These are phyloP conservation scores for Ochlodes sylvanus DNA, from an alignment of 2,888 invertebrate species.

Conservation along the genomic window DNA sequence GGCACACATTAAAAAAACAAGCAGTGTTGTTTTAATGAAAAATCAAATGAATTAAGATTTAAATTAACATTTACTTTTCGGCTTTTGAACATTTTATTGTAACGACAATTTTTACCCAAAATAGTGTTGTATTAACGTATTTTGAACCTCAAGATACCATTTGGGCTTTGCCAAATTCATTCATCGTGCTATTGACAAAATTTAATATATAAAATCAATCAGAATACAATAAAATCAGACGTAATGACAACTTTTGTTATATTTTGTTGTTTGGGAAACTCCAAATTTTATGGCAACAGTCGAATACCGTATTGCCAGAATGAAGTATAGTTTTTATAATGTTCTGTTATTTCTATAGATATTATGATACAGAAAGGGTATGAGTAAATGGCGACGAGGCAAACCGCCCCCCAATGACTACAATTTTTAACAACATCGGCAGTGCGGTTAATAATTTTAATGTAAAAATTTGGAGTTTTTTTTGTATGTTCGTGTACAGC, in stretches of 20 bases:
- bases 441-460: not conserved
- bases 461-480: constrained; percentile 10
- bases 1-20: too few species aligned
- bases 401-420: not conserved
- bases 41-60: too few species aligned
- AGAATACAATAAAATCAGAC: constrained; percentile 15
- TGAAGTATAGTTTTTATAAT: constrained; percentile 3
- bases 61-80: too few species aligned
- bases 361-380: too few species aligned
- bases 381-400: not conserved
- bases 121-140: not conserved
- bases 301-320: constrained; percentile 18
- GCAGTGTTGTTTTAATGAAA: too few species aligned
- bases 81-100: too few species aligned
- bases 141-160: too few species aligned
- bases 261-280: constrained; percentile 38
- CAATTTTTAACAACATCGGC: not conserved
- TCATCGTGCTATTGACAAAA: not conserved
- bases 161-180: not conserved
- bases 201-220: not conserved
- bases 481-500: constrained; percentile 47
- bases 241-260: constrained; percentile 26
- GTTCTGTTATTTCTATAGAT: too few species aligned
- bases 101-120: not conserved
- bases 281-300: constrained; percentile 27